Conservation (phyloP, 2,113 vertebrate genomes). For the Chaenocephalus aceratus region DNA sequence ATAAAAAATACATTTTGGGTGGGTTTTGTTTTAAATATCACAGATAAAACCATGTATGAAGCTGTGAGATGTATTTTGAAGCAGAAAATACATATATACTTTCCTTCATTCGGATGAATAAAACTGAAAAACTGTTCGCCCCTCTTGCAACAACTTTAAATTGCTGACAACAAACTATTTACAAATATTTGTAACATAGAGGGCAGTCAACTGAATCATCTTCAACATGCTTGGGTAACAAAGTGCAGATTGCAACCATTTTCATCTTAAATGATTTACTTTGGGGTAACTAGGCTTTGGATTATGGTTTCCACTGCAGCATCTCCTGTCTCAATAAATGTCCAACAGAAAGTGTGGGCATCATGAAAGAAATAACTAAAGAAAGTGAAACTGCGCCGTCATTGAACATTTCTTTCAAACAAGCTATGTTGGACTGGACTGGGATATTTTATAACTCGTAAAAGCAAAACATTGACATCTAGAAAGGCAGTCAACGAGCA, state of each 20-base stretch:
- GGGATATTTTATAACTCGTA: constrained; percentile 1
- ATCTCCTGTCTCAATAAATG: background rate
- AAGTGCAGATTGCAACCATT: background rate
- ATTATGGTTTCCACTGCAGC: background rate
- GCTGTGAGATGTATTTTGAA: background rate
- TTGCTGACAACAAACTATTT: background rate
- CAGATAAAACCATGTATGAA: background rate
- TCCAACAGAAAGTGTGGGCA: no score
- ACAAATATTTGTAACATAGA: background rate
- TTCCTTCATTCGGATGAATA: background rate
- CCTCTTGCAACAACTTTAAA: background rate
- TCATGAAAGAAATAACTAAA: no score
- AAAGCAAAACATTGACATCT: background rate
- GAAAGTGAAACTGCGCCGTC: background rate
- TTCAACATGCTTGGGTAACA: background rate
- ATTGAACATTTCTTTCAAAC: background rate
- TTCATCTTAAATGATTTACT: background rate
- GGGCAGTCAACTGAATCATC: background rate
- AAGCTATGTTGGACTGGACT: background rate
- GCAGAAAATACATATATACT: background rate
- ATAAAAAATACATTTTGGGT: background rate
- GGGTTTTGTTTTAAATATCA: background rate
- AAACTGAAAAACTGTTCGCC: background rate
- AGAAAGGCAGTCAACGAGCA: no score
- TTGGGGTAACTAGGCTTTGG: background rate